Base-by-base conservation (phyloP, 2,888 invertebrate genomes). In the Agonopterix subpropinquella region DNA sequence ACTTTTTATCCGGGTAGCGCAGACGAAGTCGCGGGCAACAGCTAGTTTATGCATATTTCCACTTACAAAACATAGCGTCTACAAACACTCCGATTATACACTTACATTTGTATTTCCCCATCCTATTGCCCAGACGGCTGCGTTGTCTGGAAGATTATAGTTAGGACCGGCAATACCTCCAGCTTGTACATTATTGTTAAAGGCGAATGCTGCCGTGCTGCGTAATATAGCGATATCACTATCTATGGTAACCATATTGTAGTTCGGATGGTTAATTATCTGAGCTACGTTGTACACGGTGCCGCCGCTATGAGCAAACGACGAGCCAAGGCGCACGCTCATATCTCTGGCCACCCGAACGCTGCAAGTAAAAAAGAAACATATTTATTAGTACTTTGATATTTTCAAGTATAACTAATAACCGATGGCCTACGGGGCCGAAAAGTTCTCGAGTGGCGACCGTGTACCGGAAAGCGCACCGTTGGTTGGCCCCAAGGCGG, bases 161-260 rank as follows among this genome's bases (percentile, higher is more conserved):
- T 56, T 61, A 4, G 60, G 2, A 1, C 64, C 64, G 2, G 72
- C 65, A 10, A 71, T 66, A 11, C 43, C 52, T 0, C 54, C 65
- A 0, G 60, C 49, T n/a, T 51, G 54, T 0, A 66, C 60, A 7
- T 48, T 48, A 35, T 52, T 54, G 37, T 51, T 62, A 36, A 56
- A 57, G 15, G 47, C 49, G 9, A 55, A 51, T 8, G 44, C 50
- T 1, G 41, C 39, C 3, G 52, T 41, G 2, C 64, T 52, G 15
- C 56, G 61, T 13, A 73, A 41, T 1, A 77, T 54, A 15, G 67
- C 66, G 43, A 76, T 57, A 48, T 78, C 76, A 49, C 66, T 67
- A 36, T 55, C 48, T 1, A 61, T 42, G 7, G 50, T 55, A 0
- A 28, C 3, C 2, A 43, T 5, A 51, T 70, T 61, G 59, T 66